Evolutionary conservation across 1,140 invertebrate species (phyloP).

Genomic region (Platorchestia sp.): DNA sequence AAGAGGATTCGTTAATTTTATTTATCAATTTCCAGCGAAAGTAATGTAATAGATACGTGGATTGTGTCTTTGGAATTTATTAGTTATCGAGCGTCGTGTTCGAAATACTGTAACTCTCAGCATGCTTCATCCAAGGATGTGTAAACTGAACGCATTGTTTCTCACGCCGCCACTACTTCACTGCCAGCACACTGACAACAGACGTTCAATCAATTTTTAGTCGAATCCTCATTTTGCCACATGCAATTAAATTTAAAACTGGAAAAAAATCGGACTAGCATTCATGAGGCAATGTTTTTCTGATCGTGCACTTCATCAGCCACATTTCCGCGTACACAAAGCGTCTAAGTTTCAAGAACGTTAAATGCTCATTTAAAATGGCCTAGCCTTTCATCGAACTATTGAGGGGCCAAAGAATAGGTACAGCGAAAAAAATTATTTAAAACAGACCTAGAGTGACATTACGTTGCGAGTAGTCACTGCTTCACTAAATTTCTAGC

Average conservation of each 20-base stretch:
- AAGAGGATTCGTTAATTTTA: neutral
- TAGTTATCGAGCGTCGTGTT: neutral
- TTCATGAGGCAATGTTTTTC: neutral
- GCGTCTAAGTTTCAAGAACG: neutral
- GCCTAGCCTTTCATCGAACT: neutral
- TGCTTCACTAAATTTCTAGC: neutral
- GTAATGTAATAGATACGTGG: too few relatives aligned
- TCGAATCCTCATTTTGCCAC: neutral
- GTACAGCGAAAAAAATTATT: neutral
- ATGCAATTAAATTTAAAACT: neutral
- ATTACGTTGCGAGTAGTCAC: neutral
- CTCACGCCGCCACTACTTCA: neutral
- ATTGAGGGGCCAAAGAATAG: neutral
- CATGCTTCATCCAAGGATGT: too few relatives aligned
- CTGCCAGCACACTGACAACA: neutral
- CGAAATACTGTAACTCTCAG: neutral
- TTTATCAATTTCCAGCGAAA: too few relatives aligned
- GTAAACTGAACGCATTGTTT: too few relatives aligned
- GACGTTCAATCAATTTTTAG: neutral
- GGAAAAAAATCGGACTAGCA: neutral
- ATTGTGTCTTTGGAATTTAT: neutral
- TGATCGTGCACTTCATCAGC: neutral
- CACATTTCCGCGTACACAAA: neutral
- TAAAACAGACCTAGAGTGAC: neutral
- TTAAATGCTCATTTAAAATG: neutral